These are phyloP conservation scores for Aurelia sp. DNA, from an alignment of 30 jellyfish, hydroid and myxozoan genomes.

Conservation along the genomic window DNA sequence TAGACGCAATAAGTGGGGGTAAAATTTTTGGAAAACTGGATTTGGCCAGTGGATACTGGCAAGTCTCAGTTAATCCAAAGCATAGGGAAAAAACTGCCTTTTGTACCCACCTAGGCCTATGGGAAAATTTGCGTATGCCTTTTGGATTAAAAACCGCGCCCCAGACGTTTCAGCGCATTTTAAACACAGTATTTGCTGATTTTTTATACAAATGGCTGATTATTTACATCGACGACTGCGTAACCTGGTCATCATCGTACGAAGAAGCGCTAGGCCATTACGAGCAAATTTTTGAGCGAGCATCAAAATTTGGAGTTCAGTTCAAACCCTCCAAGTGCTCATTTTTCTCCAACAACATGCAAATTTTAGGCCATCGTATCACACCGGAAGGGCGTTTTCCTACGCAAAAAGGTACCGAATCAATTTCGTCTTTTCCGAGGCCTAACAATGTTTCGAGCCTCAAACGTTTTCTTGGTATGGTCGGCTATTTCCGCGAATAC, in stretches of 20 bases:
- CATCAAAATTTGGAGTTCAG: slow-evolving; percentile 43
- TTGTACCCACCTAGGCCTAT: slow-evolving; percentile 26
- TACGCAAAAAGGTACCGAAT: slow-evolving; percentile 22
- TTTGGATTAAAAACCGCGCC: slow-evolving; percentile 43
- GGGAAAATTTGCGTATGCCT: slow-evolving; percentile 52
- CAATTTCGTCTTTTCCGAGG: neutral
- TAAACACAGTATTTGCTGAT: slow-evolving; percentile 17
- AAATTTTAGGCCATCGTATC: slow-evolving; percentile 46
- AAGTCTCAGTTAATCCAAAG: slow-evolving; percentile 22
- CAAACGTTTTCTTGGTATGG: slow-evolving; percentile 39
- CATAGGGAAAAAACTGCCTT: slow-evolving; percentile 47
- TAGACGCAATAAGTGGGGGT: slow-evolving; percentile 6
- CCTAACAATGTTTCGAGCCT: slow-evolving; percentile 1
- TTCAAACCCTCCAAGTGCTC: slow-evolving; percentile 49
- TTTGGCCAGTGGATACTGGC: slow-evolving; percentile 31
- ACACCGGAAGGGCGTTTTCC: slow-evolving; percentile 51
- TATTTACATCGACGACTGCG: slow-evolving; percentile 54
- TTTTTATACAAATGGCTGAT: slow-evolving; percentile 17
- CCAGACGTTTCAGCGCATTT: slow-evolving; percentile 19
- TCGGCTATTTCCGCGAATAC: slow-evolving; percentile 37
- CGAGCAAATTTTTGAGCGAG: slow-evolving; percentile 10
- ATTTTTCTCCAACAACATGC: slow-evolving; percentile 29
- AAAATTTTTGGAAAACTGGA: slow-evolving; percentile 12
- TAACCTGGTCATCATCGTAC: slow-evolving; percentile 36
- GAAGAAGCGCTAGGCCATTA: slow-evolving; percentile 37